These are phyloP conservation scores for Dreissena rostriformis DNA, from an alignment of 1,140 invertebrate species.

Conservation along the genomic window DNA sequence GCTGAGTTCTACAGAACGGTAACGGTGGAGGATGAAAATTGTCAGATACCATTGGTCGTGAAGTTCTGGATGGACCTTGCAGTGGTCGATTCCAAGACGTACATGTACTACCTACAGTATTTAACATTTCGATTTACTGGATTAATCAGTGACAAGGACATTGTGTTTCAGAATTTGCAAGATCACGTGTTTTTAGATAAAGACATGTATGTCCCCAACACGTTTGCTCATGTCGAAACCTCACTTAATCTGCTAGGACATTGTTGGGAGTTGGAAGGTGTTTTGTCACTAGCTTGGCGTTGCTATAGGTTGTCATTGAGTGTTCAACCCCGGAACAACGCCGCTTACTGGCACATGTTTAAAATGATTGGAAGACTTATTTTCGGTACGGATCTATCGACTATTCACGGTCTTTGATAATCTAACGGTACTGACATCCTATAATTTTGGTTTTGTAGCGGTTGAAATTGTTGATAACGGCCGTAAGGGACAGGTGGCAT, in stretches of 20 bases:
- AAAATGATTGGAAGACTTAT: too few relatives aligned
- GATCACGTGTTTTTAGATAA: too few relatives aligned
- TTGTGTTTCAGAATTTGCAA: background rate
- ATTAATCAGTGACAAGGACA: background rate
- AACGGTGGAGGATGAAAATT: too few relatives aligned
- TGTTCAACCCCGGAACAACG: background rate
- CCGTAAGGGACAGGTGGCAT: too few relatives aligned
- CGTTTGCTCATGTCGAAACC: conserved; percentile 2
- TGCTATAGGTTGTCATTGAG: background rate
- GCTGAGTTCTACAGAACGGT: too few relatives aligned
- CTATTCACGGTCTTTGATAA: too few relatives aligned
- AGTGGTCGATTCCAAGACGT: background rate
- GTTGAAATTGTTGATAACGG: too few relatives aligned
- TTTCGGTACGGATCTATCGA: too few relatives aligned
- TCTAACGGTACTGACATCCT: too few relatives aligned
- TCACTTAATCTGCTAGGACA: conserved; percentile 2
- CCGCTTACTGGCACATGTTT: background rate
- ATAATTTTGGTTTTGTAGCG: too few relatives aligned
- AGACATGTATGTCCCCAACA: background rate
- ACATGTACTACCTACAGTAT: conserved; percentile 1
- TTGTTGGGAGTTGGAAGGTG: background rate
- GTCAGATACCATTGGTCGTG: too few relatives aligned
- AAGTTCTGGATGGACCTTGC: background rate
- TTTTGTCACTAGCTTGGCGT: background rate
- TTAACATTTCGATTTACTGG: background rate